Evolutionary conservation across 1,140 invertebrate species (phyloP).

Genomic region (Yoshiicerus persimilis): DNA sequence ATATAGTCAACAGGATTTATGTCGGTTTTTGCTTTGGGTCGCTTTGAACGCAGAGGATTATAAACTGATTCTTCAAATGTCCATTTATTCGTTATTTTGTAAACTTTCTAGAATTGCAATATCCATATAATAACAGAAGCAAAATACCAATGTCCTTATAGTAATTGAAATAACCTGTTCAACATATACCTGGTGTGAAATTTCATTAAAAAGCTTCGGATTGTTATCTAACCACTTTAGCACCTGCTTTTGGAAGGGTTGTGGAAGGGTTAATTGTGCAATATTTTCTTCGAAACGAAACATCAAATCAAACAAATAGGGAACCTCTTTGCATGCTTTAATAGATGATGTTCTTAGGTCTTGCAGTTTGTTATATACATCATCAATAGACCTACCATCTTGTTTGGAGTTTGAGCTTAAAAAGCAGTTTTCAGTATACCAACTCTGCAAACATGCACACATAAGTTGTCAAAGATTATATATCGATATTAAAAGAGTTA

Average conservation of each 20-base stretch:
- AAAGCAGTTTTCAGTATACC: conserved; percentile 20
- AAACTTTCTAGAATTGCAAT: conserved; percentile 50
- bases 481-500: background rate
- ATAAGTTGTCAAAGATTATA: too few species aligned
- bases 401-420: background rate
- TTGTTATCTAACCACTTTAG: conserved; percentile 40
- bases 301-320: conserved; percentile 23
- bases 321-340: conserved; percentile 16
- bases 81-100: conserved; percentile 53
- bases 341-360: background rate
- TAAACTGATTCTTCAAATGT: conserved; percentile 55
- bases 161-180: background rate
- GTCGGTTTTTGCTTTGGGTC: conserved; percentile 49
- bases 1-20: conserved; percentile 41
- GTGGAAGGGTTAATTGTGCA: conserved; percentile 27
- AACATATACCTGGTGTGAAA: conserved; percentile 42
- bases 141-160: too few species aligned
- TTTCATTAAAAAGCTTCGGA: conserved; percentile 30
- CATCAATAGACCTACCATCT: background rate
- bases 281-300: conserved; percentile 26
- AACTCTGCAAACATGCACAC: background rate
- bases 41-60: conserved; percentile 55
- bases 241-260: conserved; percentile 36
- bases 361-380: conserved; percentile 29
- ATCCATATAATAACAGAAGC: too few species aligned